Evolutionary conservation across 2,888 invertebrate species (phyloP).

Genomic region (Drosophila testacea): DNA sequence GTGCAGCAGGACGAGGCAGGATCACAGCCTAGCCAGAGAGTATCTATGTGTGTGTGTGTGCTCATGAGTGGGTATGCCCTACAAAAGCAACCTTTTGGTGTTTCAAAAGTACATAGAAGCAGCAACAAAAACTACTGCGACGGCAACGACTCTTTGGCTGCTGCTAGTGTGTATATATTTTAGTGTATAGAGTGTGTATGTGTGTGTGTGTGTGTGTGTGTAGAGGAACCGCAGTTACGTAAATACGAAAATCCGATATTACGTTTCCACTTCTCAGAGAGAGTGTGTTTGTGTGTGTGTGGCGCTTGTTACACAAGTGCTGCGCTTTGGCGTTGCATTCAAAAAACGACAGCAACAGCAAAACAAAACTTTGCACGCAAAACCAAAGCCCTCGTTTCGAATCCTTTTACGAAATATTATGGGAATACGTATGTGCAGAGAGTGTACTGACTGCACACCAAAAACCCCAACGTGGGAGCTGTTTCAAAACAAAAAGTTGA

Average conservation of each 20-base stretch:
- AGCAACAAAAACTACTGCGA: constrained; percentile 65
- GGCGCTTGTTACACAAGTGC: constrained; percentile 72
- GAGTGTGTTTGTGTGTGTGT: constrained; percentile 15
- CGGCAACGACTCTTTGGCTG: constrained; percentile 54
- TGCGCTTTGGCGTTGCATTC: constrained; percentile 73
- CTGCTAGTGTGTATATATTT: constrained; percentile 2
- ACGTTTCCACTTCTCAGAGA: constrained; percentile 67
- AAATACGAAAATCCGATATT: constrained; percentile 80
- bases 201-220: constrained; percentile 35
- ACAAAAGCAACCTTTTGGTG: constrained; percentile 74
- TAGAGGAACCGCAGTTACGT: constrained; percentile 71
- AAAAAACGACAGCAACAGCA: constrained; percentile 49
- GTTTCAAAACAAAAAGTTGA: constrained; percentile 63
- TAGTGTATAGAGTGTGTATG: neutral
- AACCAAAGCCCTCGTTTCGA: constrained; percentile 65
- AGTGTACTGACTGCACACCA: constrained; percentile 25
- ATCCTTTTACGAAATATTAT: constrained; percentile 68
- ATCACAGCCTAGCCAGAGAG: constrained; percentile 47
- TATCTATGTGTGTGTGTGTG: constrained; percentile 30
- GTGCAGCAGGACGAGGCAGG: constrained; percentile 37
- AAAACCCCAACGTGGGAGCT: constrained; percentile 40
- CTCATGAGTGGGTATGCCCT: constrained; percentile 57
- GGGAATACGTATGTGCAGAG: neutral
- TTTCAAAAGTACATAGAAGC: constrained; percentile 70
- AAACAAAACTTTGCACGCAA: constrained; percentile 66